These are phyloP conservation scores for Oryzaephilus surinamensis DNA, from an alignment of 1,140 invertebrate genomes.

Conservation along the genomic window DNA sequence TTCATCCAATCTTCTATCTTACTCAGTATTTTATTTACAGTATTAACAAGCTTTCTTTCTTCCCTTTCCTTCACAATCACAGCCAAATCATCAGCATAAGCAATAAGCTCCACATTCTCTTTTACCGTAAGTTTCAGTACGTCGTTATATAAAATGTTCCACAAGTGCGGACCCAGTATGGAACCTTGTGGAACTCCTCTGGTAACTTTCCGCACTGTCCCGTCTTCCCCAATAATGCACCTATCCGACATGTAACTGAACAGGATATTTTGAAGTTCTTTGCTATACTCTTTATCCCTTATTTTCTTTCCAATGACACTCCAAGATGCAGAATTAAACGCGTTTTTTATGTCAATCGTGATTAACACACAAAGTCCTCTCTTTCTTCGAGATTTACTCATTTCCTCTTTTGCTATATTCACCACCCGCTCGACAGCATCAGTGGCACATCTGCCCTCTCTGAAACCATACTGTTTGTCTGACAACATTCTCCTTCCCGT, in stretches of 20 bases:
- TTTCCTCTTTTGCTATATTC: too few relatives aligned
- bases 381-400: too few relatives aligned
- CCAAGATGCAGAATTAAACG: too few relatives aligned
- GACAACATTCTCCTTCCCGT: neutral
- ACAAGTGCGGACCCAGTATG: constrained; percentile 26
- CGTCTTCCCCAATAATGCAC: constrained; percentile 4
- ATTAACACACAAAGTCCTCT: too few relatives aligned
- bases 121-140: constrained; percentile 13
- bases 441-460: too few relatives aligned
- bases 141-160: constrained; percentile 27
- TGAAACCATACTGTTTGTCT: constrained; percentile 2
- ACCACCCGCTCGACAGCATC: too few relatives aligned
- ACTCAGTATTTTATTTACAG: neutral
- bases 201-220: neutral
- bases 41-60: neutral
- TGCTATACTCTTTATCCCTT: neutral
- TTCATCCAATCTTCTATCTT: neutral
- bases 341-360: too few relatives aligned
- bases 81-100: constrained; percentile 27
- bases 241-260: constrained; percentile 10
- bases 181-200: constrained; percentile 26
- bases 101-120: constrained; percentile 8
- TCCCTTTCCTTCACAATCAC: constrained; percentile 7
- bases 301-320: too few relatives aligned
- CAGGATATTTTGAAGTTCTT: constrained; percentile 6